Evolutionary conservation across 2,797 vertebrate genomes (phyloP), one percentile per base, ranked within the genome.

Genomic region (Chelon labrosus): DNA sequence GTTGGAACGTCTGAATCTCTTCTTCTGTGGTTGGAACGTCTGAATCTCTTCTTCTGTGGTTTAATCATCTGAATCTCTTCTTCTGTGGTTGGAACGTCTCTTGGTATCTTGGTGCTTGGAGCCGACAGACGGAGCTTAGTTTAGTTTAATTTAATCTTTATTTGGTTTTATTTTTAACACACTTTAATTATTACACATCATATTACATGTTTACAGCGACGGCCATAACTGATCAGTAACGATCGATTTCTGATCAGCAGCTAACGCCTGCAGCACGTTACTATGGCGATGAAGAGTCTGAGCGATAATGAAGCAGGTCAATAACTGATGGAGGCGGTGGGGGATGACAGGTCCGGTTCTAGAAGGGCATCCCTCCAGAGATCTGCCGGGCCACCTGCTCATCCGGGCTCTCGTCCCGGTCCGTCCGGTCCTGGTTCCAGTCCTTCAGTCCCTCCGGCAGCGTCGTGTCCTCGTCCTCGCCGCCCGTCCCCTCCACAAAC

Each of bases 401-500:
- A 0, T 96, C 95, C 0, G 69, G 90, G 20, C 88, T 90, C 84
- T 97, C 96, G 65, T 96, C 95, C 10, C 93, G 95, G 53, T 96
- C 93, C 46, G 89, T 94, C 51, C 94, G 91, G 22, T 97, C 96
- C 88, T 93, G 96, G 92, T 98, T 98, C 98, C 98, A 99, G 94
- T 98, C 96, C 91, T 97, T 98, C 74, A 99, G 95, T 67, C 98
- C 98, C 79, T 97, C 96, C 0, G 97, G 98, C 63, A 99, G 95
- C 0, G 96, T 92, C 0, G 97, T 99, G 91, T 99, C 97, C 85
- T 99, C 98, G 0, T 98, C 97, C 80, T 96, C 82, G 8, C 97
- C 94, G 4, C 98, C 98, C 0, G 97, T 99, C 54, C 97, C 97
- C 89, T 98, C 98, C 53, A 99, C 97, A 85, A 99, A 97, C 19